Conservation (phyloP, 2,888 invertebrate genomes). For the Cataglyphis altisquamis region DNA sequence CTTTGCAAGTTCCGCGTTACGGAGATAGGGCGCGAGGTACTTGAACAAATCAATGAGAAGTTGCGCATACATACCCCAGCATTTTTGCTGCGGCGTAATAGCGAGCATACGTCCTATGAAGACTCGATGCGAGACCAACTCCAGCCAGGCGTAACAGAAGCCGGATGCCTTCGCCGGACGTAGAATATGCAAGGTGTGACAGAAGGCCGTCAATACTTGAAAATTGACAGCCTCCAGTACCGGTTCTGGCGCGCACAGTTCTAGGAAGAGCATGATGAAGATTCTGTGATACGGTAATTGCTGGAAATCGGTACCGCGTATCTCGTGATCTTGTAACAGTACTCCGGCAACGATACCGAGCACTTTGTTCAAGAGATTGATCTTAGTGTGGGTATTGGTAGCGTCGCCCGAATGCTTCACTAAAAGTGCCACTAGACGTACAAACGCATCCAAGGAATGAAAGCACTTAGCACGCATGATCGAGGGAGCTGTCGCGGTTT, state of each 20-base stretch:
- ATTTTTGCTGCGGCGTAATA: constrained; percentile 96
- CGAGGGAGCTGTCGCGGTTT: constrained; percentile 90
- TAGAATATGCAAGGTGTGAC: constrained; percentile 97
- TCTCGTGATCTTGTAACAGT: constrained; percentile 97
- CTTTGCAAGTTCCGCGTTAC: constrained; percentile 98
- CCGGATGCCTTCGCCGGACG: constrained; percentile 97
- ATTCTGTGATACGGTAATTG: constrained; percentile 99
- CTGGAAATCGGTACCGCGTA: constrained; percentile 95
- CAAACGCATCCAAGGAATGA: constrained; percentile 97
- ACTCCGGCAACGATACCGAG: constrained; percentile 98
- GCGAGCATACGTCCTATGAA: constrained; percentile 98
- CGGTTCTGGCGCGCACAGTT: constrained; percentile 97
- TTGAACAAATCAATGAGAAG: constrained; percentile 98
- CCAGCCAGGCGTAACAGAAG: constrained; percentile 99
- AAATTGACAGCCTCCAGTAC: constrained; percentile 98
- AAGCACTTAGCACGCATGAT: constrained; percentile 96
- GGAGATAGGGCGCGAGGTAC: constrained; percentile 97
- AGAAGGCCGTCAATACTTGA: constrained; percentile 97
- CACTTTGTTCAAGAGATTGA: constrained; percentile 98
- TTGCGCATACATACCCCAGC: constrained; percentile 99
- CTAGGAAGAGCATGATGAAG: constrained; percentile 98
- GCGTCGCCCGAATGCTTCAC: constrained; percentile 97
- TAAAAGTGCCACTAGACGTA: constrained; percentile 96
- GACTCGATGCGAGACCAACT: constrained; percentile 98
- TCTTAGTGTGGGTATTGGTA: constrained; percentile 97